Base-by-base conservation (phyloP, 2,888 invertebrate species). In the Nesidiocoris tenuis region DNA sequence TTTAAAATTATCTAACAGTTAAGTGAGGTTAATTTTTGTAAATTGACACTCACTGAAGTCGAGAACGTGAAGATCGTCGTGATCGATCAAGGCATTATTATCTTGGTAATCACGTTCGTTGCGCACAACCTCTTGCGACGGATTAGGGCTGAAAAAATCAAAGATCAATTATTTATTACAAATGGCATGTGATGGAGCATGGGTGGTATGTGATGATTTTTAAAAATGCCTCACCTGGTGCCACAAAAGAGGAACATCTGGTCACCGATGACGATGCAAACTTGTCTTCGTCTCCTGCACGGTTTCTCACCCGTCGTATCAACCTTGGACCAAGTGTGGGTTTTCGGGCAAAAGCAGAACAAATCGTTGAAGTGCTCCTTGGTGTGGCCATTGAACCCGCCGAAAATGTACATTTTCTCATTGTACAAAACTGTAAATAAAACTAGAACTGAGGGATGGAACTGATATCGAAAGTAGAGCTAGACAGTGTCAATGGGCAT, bases 211-310 rank as follows among this genome's bases (percentile, higher is more conserved):
- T n/a, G n/a, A n/a, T n/a, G n/a, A n/a, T n/a, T n/a, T n/a, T n/a
- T n/a, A n/a, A n/a, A n/a, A n/a, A n/a, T n/a, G n/a, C 5, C 59
- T 82, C 84, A 92, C 91, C 94, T 95, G 75, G 95, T 95, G 57
- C 96, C 96, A 64, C 96, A 96, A 86, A 96, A 96, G 75, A 96
- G 85, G 83, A 89, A 95, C 80, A 95, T 87, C 82, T 89, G 87
- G 79, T 90, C 87, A 16, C 87, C 88, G 80, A 91, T 87, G 63
- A 92, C 85, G 81, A 94, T 87, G 82, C 94, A 94, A 70, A 92
- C 93, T 84, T 96, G 96, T 65, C 93, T 85, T 80, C 93, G 84
- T 64, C 92, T 86, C 76, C 88, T 86, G 81, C 88, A 87, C 0
- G 91, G 90, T n/a, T 86, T 83, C 70, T 83, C 83, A 0, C 91